Evolutionary conservation across 2,888 invertebrate genomes (phyloP), one percentile per base, ranked within the genome.

Genomic region (Acanthacorydalis orientalis): DNA sequence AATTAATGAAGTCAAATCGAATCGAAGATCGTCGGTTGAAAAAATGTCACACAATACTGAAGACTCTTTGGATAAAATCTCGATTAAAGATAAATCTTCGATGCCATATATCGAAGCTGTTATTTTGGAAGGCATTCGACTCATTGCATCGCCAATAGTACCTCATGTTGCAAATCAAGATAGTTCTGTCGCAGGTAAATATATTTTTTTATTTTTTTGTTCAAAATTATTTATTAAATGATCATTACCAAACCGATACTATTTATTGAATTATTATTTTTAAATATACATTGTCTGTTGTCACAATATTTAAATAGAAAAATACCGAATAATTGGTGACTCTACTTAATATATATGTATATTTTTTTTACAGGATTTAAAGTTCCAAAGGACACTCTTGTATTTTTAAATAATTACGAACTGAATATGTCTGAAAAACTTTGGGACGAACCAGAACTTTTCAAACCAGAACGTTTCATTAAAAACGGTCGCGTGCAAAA

Each of bases 361-460:
- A 48, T 50, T 54, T 54, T 53, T 47, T 43, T 63, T 67, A 0
- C 61, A 78, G 79, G 75, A 34, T 78, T 68, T 60, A 62, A 60
- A 56, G 72, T 81, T 9, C 67, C 72, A 48, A 74, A 78, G 57
- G 76, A 74, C 50, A 73, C 77, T 0, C 68, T 80, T 53, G 68
- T 81, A 9, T 76, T 81, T 56, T 64, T 81, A 32, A 80, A 81
- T 62, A 80, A 79, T 55, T 78, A 76, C 62, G 76, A 78, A 34
- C 62, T 80, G 38, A 78, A 77, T 60, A 75, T 75, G 70, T 77
- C 75, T 8, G 64, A 70, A 1, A 63, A 73, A 23, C 60, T 75
- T n/a, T 80, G 80, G 80, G 60, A 62, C 0, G 62, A 70, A 16
- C 80, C 81, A 0, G 60, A 69, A 33, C 61, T 68, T 51, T 81